Percentiles rank a stretch among this genome's conserved stretches.
phyloP scores from a whole-genome alignment of 2,797 vertebrate species.

The Enteromius fasciolatus region DNA sequence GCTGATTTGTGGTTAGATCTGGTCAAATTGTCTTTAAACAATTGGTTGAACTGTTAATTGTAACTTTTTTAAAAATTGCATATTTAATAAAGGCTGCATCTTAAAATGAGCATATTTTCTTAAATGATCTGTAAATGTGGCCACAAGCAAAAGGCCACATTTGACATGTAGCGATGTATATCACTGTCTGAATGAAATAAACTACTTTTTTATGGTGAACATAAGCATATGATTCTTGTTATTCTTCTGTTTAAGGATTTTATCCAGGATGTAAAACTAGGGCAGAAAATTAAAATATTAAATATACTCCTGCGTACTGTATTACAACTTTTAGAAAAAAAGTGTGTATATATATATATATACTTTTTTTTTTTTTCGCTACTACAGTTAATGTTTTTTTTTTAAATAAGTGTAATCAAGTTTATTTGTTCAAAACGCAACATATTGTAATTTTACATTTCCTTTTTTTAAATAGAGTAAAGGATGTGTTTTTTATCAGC shows the following conservation, averaged over 20 bases:
- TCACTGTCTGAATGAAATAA: slow-evolving; percentile 43
- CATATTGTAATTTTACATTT: background rate
- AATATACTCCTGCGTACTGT: no score
- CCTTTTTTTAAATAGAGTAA: background rate
- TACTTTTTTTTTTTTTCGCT: background rate
- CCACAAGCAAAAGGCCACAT: background rate
- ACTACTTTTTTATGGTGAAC: slow-evolving; percentile 7
- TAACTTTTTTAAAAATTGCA: background rate
- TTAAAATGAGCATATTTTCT: slow-evolving; percentile 21
- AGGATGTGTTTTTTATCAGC: no score
- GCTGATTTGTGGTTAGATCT: slow-evolving; percentile 72
- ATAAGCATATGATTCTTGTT: background rate
- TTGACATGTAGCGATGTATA: background rate
- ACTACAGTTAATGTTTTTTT: no score
- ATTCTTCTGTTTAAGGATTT: background rate
- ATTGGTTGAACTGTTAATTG: background rate
- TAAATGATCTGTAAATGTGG: background rate
- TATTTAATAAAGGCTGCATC: slow-evolving; percentile 30
- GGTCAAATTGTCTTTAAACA: background rate
- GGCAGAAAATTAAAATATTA: background rate
- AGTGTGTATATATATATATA: no score
- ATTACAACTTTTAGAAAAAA: background rate
- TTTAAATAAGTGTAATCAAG: no score
- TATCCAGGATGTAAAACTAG: background rate
- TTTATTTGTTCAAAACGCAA: background rate